phyloP scores from a whole-genome alignment of 2,797 vertebrate genomes.

The Phoeniculus purpureus region DNA sequence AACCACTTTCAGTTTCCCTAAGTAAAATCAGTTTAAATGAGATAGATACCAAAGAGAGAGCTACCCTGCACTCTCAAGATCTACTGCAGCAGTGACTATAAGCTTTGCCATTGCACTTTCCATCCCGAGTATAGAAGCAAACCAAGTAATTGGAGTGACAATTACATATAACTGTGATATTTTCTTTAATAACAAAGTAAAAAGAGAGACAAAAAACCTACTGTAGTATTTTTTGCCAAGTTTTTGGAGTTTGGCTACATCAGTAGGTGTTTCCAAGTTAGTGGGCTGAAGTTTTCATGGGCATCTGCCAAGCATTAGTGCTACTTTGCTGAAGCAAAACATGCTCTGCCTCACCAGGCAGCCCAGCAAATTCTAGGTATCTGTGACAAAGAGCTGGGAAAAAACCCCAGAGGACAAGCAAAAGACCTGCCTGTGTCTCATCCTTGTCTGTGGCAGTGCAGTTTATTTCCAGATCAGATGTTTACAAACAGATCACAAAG shows the following conservation, averaged over 20 bases:
- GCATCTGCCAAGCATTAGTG: neutral
- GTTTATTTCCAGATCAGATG: neutral
- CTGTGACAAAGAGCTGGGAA: neutral
- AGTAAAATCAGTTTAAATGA: neutral
- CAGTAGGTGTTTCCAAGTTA: neutral
- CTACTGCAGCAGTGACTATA: neutral
- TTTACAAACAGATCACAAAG: neutral
- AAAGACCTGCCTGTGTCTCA: neutral
- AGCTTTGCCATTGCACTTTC: neutral
- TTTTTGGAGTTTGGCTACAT: neutral
- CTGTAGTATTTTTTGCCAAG: neutral
- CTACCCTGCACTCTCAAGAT: neutral
- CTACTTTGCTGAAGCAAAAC: neutral
- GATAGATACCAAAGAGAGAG: neutral
- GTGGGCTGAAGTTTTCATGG: neutral
- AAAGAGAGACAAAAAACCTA: neutral
- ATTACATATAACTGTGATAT: neutral
- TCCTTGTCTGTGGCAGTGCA: neutral
- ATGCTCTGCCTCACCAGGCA: neutral
- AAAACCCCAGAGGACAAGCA: neutral
- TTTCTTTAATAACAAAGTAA: neutral
- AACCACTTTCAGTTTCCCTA: neutral
- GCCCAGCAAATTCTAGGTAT: conserved; percentile 2
- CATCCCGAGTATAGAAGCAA: neutral
- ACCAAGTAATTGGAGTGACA: neutral